phyloP scores from a whole-genome alignment of 2,797 vertebrate species.

The Hydrophis major region DNA sequence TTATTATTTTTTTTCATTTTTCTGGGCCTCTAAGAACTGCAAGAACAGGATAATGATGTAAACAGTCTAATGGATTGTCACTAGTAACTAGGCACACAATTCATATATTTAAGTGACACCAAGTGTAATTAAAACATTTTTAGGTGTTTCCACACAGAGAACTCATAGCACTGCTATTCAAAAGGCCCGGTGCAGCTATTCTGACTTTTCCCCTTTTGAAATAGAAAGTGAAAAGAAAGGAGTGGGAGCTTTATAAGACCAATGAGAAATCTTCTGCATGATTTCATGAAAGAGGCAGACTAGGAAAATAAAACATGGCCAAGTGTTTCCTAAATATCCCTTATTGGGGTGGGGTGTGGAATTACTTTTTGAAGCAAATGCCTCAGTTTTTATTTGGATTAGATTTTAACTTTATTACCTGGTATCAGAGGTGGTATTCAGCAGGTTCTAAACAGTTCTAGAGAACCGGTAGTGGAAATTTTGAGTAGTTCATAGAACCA shows the following conservation, averaged over 20 bases:
- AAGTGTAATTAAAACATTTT: not conserved
- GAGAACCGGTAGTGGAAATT: too few species aligned
- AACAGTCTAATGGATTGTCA: not conserved
- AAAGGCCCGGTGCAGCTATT: not conserved
- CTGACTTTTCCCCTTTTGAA: not conserved
- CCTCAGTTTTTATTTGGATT: constrained; percentile 7
- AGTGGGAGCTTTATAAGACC: not conserved
- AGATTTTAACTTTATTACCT: not conserved
- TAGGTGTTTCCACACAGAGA: too few species aligned
- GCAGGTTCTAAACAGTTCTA: too few species aligned
- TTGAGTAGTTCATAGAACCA: too few species aligned
- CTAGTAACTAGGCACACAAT: not conserved
- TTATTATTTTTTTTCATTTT: not conserved
- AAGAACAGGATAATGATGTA: not conserved
- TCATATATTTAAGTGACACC: not conserved
- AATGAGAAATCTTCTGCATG: not conserved
- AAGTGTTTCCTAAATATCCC: not conserved
- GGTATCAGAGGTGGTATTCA: too few species aligned
- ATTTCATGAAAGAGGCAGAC: not conserved
- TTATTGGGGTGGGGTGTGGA: not conserved
- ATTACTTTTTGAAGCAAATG: constrained; percentile 11
- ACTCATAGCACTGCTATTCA: not conserved
- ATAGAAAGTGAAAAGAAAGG: not conserved
- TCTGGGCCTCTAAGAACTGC: not conserved
- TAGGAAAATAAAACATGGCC: not conserved